phyloP scores from a whole-genome alignment of 2,888 invertebrate genomes.

The Xestoiulus laeticollis region DNA sequence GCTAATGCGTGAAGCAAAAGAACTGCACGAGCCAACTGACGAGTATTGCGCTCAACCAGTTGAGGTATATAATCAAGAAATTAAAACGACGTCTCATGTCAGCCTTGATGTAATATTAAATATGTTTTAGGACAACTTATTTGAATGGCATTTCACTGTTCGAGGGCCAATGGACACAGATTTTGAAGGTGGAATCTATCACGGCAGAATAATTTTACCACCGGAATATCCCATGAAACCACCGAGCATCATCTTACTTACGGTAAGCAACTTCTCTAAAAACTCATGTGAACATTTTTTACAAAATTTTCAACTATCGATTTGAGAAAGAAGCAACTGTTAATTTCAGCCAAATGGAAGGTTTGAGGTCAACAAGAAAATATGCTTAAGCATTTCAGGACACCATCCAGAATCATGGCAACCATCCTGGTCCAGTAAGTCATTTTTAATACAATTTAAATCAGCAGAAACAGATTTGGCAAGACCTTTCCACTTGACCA shows the following conservation, averaged over 20 bases:
- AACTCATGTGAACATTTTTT: not conserved
- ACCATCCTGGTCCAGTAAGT: slow-evolving; percentile 88
- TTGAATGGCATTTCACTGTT: slow-evolving; percentile 98
- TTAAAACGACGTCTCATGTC: too few relatives aligned
- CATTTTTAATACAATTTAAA: not conserved
- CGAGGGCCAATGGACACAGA: slow-evolving; percentile 88
- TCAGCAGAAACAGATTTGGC: too few relatives aligned
- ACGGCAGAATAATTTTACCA: slow-evolving; percentile 89
- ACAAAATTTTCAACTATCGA: not conserved
- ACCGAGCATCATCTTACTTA: slow-evolving; percentile 90
- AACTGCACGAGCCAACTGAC: slow-evolving; percentile 85
- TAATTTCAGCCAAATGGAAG: slow-evolving; percentile 82
- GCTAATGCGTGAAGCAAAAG: slow-evolving; percentile 88
- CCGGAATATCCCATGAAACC: slow-evolving; percentile 98
- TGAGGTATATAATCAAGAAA: slow-evolving; percentile 67
- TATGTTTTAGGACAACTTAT: slow-evolving; percentile 78
- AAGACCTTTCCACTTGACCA: too few relatives aligned
- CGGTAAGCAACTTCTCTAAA: slow-evolving; percentile 68
- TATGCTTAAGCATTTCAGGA: slow-evolving; percentile 93
- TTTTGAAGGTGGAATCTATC: slow-evolving; percentile 90
- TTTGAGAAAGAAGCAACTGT: slow-evolving; percentile 36
- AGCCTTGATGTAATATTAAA: not conserved
- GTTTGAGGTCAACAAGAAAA: slow-evolving; percentile 92
- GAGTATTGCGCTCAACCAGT: slow-evolving; percentile 89
- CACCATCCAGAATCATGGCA: slow-evolving; percentile 99